These are phyloP conservation scores for Poeciliopsis prolifica DNA, from an alignment of 2,113 vertebrate genomes.

Conservation along the genomic window DNA sequence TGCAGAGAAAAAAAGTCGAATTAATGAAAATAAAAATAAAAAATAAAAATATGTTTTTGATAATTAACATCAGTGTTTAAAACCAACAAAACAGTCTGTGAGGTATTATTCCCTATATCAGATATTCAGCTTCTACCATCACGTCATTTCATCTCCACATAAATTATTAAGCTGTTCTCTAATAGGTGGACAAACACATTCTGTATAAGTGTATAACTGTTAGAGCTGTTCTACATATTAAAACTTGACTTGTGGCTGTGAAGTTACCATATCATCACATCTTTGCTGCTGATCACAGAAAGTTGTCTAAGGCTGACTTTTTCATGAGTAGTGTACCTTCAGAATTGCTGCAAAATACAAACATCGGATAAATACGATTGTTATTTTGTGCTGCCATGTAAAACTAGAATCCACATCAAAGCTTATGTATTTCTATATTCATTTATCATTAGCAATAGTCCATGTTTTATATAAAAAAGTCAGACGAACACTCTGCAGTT, in stretches of 20 bases:
- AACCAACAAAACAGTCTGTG: background rate
- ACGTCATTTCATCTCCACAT: constrained; percentile 32
- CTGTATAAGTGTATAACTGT: background rate
- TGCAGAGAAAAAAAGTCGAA: background rate
- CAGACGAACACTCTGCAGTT: too few relatives aligned
- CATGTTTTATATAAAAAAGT: background rate
- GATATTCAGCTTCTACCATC: too few relatives aligned
- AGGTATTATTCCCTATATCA: too few relatives aligned
- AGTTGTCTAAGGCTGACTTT: constrained; percentile 4
- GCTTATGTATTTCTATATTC: background rate
- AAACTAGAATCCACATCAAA: background rate
- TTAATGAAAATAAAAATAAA: background rate
- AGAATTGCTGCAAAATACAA: background rate
- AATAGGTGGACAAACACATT: constrained; percentile 11
- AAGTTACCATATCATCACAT: too few relatives aligned
- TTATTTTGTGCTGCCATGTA: background rate
- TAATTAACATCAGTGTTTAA: background rate
- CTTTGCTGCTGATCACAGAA: background rate
- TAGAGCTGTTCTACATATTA: background rate
- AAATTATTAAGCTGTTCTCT: constrained; percentile 1
- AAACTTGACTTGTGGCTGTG: background rate
- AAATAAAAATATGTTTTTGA: background rate
- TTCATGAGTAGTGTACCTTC: background rate
- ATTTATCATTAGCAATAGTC: background rate
- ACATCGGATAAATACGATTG: background rate